phyloP scores from a whole-genome alignment of 2,888 invertebrate species.

The Cepaea hortensis region DNA sequence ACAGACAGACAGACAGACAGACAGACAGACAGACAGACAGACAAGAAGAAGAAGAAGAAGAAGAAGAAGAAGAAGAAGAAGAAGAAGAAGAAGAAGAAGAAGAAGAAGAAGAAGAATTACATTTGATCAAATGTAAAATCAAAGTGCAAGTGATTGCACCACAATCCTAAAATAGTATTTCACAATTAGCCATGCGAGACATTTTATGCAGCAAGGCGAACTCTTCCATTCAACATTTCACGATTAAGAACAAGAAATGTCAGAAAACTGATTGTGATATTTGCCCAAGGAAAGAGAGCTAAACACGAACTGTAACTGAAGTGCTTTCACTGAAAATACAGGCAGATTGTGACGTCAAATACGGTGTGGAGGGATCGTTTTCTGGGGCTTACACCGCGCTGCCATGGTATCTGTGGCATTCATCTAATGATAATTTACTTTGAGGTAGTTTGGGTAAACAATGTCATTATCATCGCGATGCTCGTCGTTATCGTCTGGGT shows the following conservation, averaged over 20 bases:
- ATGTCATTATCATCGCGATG: no score
- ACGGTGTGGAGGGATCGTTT: no score
- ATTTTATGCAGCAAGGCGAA: background rate
- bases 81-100: slow-evolving; percentile 11
- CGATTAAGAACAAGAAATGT: background rate
- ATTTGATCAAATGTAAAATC: background rate
- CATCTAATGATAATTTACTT: no score
- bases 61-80: background rate
- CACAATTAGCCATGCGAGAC: background rate
- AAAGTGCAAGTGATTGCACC: background rate
- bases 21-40: background rate
- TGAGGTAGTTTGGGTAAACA: no score
- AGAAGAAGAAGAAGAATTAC: slow-evolving; percentile 3
- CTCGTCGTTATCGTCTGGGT: background rate
- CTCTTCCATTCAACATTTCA: background rate
- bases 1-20: background rate
- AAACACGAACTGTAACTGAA: no score
- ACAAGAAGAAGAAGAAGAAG: background rate
- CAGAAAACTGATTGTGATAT: background rate
- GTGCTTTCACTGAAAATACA: no score
- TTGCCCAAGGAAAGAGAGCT: background rate
- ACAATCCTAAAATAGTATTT: background rate
- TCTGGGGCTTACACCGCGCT: no score
- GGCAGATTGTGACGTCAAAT: no score
- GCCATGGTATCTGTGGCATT: no score